Evolutionary conservation across 1,140 invertebrate genomes (phyloP).

Genomic region (Drosophila lowei): DNA sequence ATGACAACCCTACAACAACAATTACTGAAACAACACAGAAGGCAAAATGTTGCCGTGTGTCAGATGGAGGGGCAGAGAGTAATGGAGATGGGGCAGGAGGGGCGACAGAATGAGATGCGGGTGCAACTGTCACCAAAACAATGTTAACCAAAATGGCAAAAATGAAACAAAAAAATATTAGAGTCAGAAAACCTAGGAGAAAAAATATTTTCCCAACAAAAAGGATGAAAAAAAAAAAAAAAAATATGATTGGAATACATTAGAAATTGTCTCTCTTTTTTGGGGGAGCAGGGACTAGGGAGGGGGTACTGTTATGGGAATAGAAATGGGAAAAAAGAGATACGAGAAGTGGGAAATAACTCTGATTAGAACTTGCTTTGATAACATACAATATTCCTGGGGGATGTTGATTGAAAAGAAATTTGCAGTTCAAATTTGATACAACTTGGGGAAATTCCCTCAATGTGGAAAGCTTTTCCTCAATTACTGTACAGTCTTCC

Average conservation of each 20-base stretch:
- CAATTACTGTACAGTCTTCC: too few relatives aligned
- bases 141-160: slow-evolving; percentile 61
- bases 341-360: slow-evolving; percentile 3
- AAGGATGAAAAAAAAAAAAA: slow-evolving; percentile 22
- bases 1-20: slow-evolving; percentile 54
- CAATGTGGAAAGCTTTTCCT: neutral
- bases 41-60: slow-evolving; percentile 50
- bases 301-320: neutral
- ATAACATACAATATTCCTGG: neutral
- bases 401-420: slow-evolving; percentile 7
- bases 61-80: slow-evolving; percentile 5
- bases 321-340: slow-evolving; percentile 23
- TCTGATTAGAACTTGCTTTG: neutral
- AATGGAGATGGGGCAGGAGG: neutral
- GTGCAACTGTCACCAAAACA: slow-evolving; percentile 65
- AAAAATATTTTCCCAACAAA: slow-evolving; percentile 27
- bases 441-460: slow-evolving; percentile 1
- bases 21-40: slow-evolving; percentile 56
- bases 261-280: slow-evolving; percentile 60
- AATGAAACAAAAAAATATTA: slow-evolving; percentile 35
- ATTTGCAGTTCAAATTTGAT: neutral
- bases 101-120: slow-evolving; percentile 39
- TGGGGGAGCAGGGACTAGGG: neutral
- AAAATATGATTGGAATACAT: slow-evolving; percentile 66
- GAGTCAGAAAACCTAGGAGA: slow-evolving; percentile 14